A percentile compares a stretch with the other conserved stretches of the same genome.
phyloP scores from a whole-genome alignment of 2,113 vertebrate genomes.

The Nansenia antarctica region DNA sequence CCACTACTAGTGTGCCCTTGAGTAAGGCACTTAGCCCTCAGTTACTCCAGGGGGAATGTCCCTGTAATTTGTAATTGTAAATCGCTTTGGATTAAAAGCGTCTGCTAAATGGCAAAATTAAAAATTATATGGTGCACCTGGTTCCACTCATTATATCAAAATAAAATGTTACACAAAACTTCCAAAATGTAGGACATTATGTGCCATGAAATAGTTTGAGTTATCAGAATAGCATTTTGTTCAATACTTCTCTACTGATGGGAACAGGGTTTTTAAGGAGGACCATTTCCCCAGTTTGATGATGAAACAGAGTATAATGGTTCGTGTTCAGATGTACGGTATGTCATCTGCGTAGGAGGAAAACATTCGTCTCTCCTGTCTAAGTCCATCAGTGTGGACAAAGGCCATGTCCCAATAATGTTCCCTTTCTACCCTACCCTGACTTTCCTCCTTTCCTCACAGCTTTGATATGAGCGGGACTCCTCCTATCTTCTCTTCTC shows the following conservation, averaged over 20 bases:
- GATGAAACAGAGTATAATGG: neutral
- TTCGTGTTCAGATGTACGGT: too few species aligned
- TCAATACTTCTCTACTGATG: neutral
- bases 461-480: too few species aligned
- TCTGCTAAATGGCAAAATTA: too few species aligned
- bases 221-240: neutral
- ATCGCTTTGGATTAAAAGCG: too few species aligned
- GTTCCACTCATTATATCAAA: too few species aligned
- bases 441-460: neutral
- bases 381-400: neutral
- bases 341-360: neutral
- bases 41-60: too few species aligned
- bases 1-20: too few species aligned
- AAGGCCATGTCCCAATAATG: neutral
- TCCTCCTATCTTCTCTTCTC: neutral
- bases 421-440: neutral
- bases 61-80: too few species aligned
- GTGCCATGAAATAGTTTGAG: neutral
- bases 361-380: neutral
- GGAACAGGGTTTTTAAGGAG: neutral
- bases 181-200: too few species aligned
- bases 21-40: too few species aligned
- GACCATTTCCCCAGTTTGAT: neutral
- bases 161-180: too few species aligned
- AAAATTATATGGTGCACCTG: too few species aligned